Base-by-base conservation (phyloP, 1,140 invertebrate species). In the Probaryconus sp. region DNA sequence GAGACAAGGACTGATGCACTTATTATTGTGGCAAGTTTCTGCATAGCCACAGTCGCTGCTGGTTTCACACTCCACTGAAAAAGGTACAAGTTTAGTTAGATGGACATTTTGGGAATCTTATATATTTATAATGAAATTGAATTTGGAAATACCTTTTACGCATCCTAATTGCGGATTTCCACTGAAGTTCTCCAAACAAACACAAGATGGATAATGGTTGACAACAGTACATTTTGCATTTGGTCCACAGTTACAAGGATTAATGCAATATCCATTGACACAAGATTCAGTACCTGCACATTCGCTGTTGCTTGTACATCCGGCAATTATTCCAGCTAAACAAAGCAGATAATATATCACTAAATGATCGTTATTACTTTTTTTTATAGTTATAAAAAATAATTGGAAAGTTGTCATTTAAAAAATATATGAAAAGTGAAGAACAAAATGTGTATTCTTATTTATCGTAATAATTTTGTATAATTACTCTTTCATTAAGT, bases 91-190 rank as follows among this genome's bases (percentile, higher is more conserved):
- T n/a, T n/a, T n/a, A n/a, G n/a, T n/a, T n/a, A n/a, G n/a, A n/a
- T n/a, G n/a, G n/a, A n/a, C n/a, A n/a, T n/a, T n/a, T n/a, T n/a
- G n/a, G n/a, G n/a, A n/a, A n/a, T 64, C n/a, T 30, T 31, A 31
- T 31, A 7, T 7, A 10, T 35, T 2, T 24, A 40, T 31, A 28
- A 10, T 48, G 5, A n/a, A 9, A 33, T 33, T 9, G n/a, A 40
- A 11, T 45, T 3, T 38, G n/a, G n/a, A 38, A 79, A 81, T 88
- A 93, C 92, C 87, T 90, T 94, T 92, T 5, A 89, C 85, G 76
- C 95, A 96, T 40, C 92, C 93, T 51, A 90, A 89, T 85, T 96
- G 94, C 10, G 94, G 93, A 86, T 95, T 95, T 78, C 94, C 94
- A 16, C 93, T 94, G 81, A 91, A 94, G 35, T 93, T 94, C 10